These are phyloP conservation scores for Dicycla oo DNA, from an alignment of 2,888 invertebrate species.

Conservation along the genomic window DNA sequence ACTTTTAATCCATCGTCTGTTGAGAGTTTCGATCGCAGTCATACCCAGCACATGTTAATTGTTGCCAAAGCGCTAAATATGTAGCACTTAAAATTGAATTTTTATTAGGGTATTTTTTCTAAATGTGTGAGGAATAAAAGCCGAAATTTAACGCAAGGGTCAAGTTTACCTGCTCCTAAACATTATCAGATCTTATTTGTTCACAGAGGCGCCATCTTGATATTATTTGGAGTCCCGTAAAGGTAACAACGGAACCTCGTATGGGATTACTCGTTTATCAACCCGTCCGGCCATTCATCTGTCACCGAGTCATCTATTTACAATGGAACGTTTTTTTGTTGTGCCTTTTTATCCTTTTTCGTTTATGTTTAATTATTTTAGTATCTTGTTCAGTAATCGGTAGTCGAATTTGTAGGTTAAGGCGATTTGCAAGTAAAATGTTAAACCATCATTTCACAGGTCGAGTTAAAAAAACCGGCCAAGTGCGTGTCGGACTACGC, in stretches of 20 bases:
- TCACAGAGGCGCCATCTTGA: constrained; percentile 77
- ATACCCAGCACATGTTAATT: constrained; percentile 53
- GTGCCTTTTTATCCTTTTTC: constrained; percentile 31
- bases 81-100: constrained; percentile 66
- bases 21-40: constrained; percentile 35
- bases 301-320: constrained; percentile 66
- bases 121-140: constrained; percentile 63
- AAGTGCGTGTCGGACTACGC: too few species aligned
- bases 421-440: background rate
- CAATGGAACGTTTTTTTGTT: constrained; percentile 59
- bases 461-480: background rate
- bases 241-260: constrained; percentile 63
- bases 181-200: constrained; percentile 78
- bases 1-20: constrained; percentile 50
- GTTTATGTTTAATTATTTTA: constrained; percentile 41
- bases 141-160: constrained; percentile 69
- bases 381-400: constrained; percentile 9
- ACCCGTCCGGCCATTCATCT: constrained; percentile 68
- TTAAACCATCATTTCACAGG: background rate
- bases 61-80: constrained; percentile 64
- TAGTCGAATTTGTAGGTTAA: background rate
- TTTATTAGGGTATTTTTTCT: constrained; percentile 70
- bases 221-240: constrained; percentile 65
- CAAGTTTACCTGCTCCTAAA: constrained; percentile 75
- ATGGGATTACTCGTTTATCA: constrained; percentile 65